A percentile compares a stretch with the other conserved stretches of the same genome.
phyloP scores from a whole-genome alignment of 2,797 vertebrate species.

The Xyrichtys novacula region DNA sequence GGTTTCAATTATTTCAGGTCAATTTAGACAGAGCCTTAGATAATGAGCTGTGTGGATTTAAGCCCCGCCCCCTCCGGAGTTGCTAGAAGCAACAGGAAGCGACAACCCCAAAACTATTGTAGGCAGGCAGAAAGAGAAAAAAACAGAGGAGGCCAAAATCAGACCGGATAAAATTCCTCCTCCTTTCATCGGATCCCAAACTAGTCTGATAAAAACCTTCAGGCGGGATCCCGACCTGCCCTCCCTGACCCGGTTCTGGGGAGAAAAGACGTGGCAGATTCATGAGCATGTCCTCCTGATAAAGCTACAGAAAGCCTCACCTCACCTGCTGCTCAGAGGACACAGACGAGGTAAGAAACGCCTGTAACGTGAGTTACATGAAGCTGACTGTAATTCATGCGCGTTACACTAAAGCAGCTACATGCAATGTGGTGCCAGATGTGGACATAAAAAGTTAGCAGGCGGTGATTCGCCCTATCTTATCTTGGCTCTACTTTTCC shows the following conservation, averaged over 20 bases:
- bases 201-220: slow-evolving; percentile 1
- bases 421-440: slow-evolving; percentile 36
- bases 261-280: slow-evolving; percentile 68
- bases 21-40: background rate
- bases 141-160: slow-evolving; percentile 47
- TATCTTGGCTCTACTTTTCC: slow-evolving; percentile 9
- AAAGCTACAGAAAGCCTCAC: slow-evolving; percentile 39
- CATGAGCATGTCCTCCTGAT: slow-evolving; percentile 60
- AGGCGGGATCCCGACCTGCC: slow-evolving; percentile 9
- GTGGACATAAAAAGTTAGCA: slow-evolving; percentile 27
- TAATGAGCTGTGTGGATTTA: slow-evolving; percentile 1
- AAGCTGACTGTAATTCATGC: background rate
- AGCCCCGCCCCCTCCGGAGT: slow-evolving; percentile 65
- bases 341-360: slow-evolving; percentile 57
- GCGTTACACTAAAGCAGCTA: slow-evolving; percentile 23
- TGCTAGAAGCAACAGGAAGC: slow-evolving; percentile 76
- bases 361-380: background rate
- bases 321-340: slow-evolving; percentile 39
- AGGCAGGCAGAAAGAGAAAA: slow-evolving; percentile 29
- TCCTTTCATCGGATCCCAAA: slow-evolving; percentile 19
- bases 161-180: slow-evolving; percentile 9
- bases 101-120: slow-evolving; percentile 49
- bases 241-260: slow-evolving; percentile 19
- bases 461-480: slow-evolving; percentile 35
- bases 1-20: background rate